Evolutionary conservation across 2,113 vertebrate species (phyloP).

Genomic region (Ovibos moschatus): DNA sequence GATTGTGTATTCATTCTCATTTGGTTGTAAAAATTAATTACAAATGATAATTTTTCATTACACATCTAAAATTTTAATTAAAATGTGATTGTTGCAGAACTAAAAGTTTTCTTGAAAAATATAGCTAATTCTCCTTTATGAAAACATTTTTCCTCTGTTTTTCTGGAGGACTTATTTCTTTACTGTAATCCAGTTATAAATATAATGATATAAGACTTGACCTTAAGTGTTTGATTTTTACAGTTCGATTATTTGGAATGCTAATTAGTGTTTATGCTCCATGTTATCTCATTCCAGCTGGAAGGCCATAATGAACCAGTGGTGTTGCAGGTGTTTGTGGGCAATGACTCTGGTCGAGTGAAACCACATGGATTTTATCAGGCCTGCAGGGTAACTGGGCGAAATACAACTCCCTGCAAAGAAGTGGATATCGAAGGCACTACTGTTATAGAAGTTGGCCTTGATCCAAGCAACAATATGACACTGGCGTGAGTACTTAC

Average conservation of each 20-base stretch:
- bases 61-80: conserved; percentile 14
- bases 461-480: conserved; percentile 96
- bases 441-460: conserved; percentile 95
- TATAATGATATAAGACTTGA: background rate
- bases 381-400: conserved; percentile 95
- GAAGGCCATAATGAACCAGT: conserved; percentile 96
- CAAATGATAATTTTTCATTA: conserved; percentile 22
- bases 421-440: conserved; percentile 97
- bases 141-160: conserved; percentile 34
- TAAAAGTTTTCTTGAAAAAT: conserved; percentile 13
- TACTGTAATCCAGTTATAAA: conserved; percentile 21
- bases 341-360: conserved; percentile 94
- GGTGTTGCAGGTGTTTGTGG: conserved; percentile 96
- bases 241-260: conserved; percentile 6
- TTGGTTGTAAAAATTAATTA: conserved; percentile 12
- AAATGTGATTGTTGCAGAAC: conserved; percentile 34
- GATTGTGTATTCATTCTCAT: background rate
- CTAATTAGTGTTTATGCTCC: background rate
- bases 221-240: conserved; percentile 20
- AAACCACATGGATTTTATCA: conserved; percentile 99
- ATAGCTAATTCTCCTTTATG: background rate
- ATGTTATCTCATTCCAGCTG: conserved; percentile 84
- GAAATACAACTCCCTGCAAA: conserved; percentile 98
- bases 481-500: conserved; percentile 91
- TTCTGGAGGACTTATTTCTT: conserved; percentile 36